Evolutionary conservation across 2,888 invertebrate genomes (phyloP), one percentile per base, ranked within the genome.

Genomic region (Balanococcus diminutus): DNA sequence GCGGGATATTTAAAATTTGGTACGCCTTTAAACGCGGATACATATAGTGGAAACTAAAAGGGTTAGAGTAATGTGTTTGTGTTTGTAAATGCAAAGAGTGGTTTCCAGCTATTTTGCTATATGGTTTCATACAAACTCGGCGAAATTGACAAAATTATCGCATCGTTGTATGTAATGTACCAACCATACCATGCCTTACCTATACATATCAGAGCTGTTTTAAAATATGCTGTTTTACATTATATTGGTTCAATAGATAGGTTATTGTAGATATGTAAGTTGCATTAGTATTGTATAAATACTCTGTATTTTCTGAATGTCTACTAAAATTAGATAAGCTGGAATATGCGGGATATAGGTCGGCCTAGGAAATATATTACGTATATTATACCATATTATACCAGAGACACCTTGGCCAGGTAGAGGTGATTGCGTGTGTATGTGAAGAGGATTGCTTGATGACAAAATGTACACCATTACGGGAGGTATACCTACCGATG

Each of bases 391-490:
- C 11, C 61, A 1, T 56, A 56, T 11, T 11, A 67, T 3, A 67
- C 5, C 4, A 8, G 36, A 36, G 51, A 19, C 22, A 36, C n/a
- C n/a, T n/a, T n/a, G n/a, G 14, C 14, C 25, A 16, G 28, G 16
- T 25, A 5, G n/a, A n/a, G 28, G 67, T 28, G 28, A 67, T 67
- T 67, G 67, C 67, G 67, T 67, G 67, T 16, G 16, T 25, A 67
- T 28, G 28, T 67, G 1, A 9, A 28, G 6, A 16, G 25, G 28
- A 67, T 28, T 31, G 28, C 28, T 67, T 28, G 67, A 28, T 28
- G 67, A 67, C 67, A 67, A 67, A 67, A 67, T 67, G 67, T 67
- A 67, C 28, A 67, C 28, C 28, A 67, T 67, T 28, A 67, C 28
- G 28, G n/a, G 67, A 31, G 28, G 28, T 28, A 31, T 67, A 31